These are phyloP conservation scores for Hepsetus odoe DNA, from an alignment of 2,113 vertebrate species.

Conservation along the genomic window DNA sequence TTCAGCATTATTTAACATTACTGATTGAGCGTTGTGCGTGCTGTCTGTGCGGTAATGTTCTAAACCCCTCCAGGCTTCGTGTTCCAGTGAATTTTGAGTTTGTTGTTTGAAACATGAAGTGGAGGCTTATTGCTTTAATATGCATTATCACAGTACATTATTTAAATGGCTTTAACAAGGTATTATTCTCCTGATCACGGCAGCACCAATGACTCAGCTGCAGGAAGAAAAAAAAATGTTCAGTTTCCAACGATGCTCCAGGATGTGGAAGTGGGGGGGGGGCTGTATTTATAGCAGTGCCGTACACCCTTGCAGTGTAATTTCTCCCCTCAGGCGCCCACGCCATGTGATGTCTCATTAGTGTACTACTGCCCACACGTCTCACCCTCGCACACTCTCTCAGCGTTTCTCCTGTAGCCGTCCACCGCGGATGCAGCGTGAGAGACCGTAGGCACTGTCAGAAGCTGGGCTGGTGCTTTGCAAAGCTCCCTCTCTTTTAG, in stretches of 20 bases:
- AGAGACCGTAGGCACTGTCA: conserved; percentile 1
- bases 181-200: conserved; percentile 13
- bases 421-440: neutral
- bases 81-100: neutral
- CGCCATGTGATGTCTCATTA: conserved; percentile 41
- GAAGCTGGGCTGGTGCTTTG: neutral
- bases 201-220: conserved; percentile 26
- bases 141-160: conserved; percentile 16
- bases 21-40: no score
- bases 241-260: neutral
- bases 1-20: no score
- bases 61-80: neutral
- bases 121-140: conserved; percentile 8
- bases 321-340: conserved; percentile 40
- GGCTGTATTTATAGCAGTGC: conserved; percentile 44
- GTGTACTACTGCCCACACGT: conserved; percentile 36
- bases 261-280: conserved; percentile 35
- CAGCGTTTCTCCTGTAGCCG: conserved; percentile 23
- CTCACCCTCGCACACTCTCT: conserved; percentile 5
- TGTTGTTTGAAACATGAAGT: neutral
- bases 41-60: neutral
- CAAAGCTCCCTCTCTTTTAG: neutral
- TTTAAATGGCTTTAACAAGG: conserved; percentile 21
- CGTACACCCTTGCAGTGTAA: conserved; percentile 30
- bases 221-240: neutral